These are phyloP conservation scores for Xanthorhoe designata DNA, from an alignment of 2,888 invertebrate species.

Conservation along the genomic window DNA sequence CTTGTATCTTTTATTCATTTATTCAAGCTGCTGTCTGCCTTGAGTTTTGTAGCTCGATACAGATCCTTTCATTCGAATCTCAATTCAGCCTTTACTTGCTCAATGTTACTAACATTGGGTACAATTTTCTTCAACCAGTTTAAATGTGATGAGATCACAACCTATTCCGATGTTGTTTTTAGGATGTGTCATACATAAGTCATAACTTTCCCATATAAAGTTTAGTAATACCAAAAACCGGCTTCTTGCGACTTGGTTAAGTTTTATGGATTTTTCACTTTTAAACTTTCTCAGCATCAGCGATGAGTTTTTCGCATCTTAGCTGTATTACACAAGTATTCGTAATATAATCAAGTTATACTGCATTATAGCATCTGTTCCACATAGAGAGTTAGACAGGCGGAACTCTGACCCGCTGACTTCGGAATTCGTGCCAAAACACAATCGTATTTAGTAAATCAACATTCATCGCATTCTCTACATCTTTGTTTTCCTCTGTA, in stretches of 20 bases:
- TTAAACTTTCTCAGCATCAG: constrained; percentile 26
- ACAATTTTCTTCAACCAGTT: constrained; percentile 32
- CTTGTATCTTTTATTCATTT: constrained; percentile 52
- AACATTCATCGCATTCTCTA: constrained; percentile 48
- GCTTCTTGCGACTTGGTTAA: constrained; percentile 27
- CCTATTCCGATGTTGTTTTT: constrained; percentile 28
- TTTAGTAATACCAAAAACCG: constrained; percentile 38
- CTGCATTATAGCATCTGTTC: constrained; percentile 8
- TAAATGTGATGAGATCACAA: constrained; percentile 32
- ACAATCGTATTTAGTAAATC: constrained; percentile 46
- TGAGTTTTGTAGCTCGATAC: constrained; percentile 48
- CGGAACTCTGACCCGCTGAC: constrained; percentile 53
- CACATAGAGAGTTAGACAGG: constrained; percentile 32
- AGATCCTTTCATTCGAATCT: constrained; percentile 51
- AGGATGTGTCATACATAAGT: constrained; percentile 19
- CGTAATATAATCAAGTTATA: background rate
- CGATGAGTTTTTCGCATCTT: background rate
- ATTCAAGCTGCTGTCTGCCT: constrained; percentile 53
- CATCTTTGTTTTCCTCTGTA: constrained; percentile 28
- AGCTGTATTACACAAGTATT: background rate
- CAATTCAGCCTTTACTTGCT: constrained; percentile 39
- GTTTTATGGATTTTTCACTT: constrained; percentile 30
- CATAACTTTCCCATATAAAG: constrained; percentile 39
- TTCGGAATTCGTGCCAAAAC: constrained; percentile 50
- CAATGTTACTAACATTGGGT: constrained; percentile 48